Conservation (phyloP, 2,113 vertebrate species). For the Lophochroa leadbeateri region DNA sequence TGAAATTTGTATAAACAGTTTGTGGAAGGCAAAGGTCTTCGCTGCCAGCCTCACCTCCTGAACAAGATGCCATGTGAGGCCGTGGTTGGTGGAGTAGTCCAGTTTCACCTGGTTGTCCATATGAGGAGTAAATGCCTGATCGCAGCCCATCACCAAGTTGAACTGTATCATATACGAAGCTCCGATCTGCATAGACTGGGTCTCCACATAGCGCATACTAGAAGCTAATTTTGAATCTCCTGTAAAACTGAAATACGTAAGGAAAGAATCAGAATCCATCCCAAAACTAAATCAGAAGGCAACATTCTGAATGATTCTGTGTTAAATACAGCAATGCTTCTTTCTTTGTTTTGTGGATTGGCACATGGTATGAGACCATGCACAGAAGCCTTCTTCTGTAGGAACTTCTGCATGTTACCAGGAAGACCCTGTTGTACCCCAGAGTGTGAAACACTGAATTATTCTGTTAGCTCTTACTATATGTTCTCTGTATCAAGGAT, state of each 20-base stretch:
- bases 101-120: constrained; percentile 97
- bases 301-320: not conserved
- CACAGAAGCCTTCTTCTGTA: not conserved
- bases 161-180: constrained; percentile 97
- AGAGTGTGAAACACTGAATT: constrained; percentile 1
- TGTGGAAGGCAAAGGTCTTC: not conserved
- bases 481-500: not conserved
- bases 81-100: constrained; percentile 98
- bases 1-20: not conserved
- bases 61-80: constrained; percentile 97
- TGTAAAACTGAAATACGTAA: constrained; percentile 76
- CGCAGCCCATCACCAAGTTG: constrained; percentile 95
- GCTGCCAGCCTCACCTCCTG: constrained; percentile 84
- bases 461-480: not conserved
- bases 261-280: constrained; percentile 6
- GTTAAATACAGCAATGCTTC: not conserved
- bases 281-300: not conserved
- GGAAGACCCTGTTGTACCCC: not conserved
- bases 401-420: not conserved
- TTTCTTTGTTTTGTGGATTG: not conserved
- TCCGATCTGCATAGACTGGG: constrained; percentile 97
- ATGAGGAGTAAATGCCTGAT: constrained; percentile 86
- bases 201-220: constrained; percentile 97
- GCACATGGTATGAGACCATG: not conserved
- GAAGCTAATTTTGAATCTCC: constrained; percentile 89